phyloP scores from a whole-genome alignment of 2,113 vertebrate species.

The Scortum barcoo region DNA sequence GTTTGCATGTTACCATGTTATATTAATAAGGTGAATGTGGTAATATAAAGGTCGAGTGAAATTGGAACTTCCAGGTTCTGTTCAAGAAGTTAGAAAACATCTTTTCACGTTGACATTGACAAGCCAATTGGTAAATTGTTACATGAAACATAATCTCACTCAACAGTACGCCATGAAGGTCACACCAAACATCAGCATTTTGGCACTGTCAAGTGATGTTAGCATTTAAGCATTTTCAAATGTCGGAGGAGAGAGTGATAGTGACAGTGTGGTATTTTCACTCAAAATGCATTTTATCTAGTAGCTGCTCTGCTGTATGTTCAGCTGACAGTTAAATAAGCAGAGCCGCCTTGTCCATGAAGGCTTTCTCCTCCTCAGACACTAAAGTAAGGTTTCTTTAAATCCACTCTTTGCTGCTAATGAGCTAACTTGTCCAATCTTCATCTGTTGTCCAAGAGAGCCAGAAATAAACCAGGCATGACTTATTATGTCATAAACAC shows the following conservation, averaged over 20 bases:
- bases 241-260: not conserved
- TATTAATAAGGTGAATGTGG: too few species aligned
- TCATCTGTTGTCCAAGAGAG: constrained; percentile 26
- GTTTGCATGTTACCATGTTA: too few species aligned
- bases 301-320: not conserved
- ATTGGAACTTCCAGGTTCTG: too few species aligned
- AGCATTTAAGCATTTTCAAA: not conserved
- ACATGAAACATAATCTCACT: too few species aligned
- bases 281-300: not conserved
- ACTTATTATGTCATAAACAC: constrained; percentile 58
- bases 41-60: too few species aligned
- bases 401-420: constrained; percentile 29
- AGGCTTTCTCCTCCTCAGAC: constrained; percentile 7
- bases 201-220: too few species aligned
- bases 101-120: too few species aligned
- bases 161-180: too few species aligned
- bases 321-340: not conserved
- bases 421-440: constrained; percentile 26
- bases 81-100: too few species aligned
- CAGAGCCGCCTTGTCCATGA: not conserved
- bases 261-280: not conserved
- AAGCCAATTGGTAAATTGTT: too few species aligned
- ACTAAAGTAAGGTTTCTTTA: not conserved
- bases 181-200: too few species aligned
- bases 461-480: constrained; percentile 49